Base-by-base conservation (phyloP, 2,113 vertebrate genomes). In the Australoheros scitulus region DNA sequence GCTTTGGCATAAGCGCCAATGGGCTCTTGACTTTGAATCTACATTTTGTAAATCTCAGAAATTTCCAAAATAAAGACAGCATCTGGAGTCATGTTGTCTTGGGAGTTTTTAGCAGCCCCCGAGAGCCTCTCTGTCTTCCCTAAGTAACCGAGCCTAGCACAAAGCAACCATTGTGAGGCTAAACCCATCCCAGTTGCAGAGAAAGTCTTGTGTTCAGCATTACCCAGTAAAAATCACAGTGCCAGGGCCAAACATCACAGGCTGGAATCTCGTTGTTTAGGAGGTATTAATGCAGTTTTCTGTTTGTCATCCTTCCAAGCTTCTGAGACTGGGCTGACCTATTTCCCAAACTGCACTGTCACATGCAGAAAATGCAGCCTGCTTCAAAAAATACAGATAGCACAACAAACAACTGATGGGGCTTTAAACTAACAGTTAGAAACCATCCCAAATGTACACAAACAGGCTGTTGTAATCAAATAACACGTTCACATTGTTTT, bases 151-250 rank as follows among this genome's bases (percentile, higher is more conserved):
- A 90, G 87, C 88, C 77, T 74, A 78, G 87, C 88, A 96, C 94
- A 95, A 95, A 94, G 94, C 89, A 68, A n/a, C 90, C 93, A 94
- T 95, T 95, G 95, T 94, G 86, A 89, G 61, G 34, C 76, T 91
- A 90, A 92, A 92, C 68, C 90, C 81, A 80, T 93, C 89, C 91
- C 89, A 84, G 91, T 91, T 88, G 88, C 87, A 89, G 83, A 87
- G 92, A 91, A 88, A 84, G 87, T 76, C 68, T 85, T 83, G 87
- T 81, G 84, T 93, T 92, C 92, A 89, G 87, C 76, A 63, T 89
- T 84, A 89, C 90, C 86, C 84, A 87, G 93, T 85, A 91, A 91
- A 92, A 92, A 92, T 89, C 84, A 76, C 90, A 89, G 90, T 47
- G 82, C 83, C 89, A 59, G 75, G 87, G 95, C 94, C 94, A 95